These are phyloP conservation scores for Laothoe populi DNA, from an alignment of 2,888 invertebrate genomes.

Conservation along the genomic window DNA sequence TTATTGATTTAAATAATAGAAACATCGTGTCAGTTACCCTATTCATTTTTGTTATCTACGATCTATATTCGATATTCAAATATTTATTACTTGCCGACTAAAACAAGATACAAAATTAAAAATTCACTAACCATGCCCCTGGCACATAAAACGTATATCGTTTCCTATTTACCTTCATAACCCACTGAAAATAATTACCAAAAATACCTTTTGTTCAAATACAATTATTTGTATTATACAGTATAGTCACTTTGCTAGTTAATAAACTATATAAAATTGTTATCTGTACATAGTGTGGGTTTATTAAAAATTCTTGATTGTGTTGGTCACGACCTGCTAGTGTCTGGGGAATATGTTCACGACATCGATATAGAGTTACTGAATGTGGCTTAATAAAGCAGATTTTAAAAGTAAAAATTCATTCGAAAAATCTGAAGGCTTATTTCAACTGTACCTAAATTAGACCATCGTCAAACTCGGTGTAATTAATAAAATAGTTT, in stretches of 20 bases:
- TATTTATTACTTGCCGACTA: no score
- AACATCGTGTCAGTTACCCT: no score
- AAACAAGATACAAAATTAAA: no score
- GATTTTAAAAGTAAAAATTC: no score
- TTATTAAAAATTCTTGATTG: constrained; percentile 22
- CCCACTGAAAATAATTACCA: background rate
- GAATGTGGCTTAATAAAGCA: background rate
- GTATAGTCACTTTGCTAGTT: background rate
- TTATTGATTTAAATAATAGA: no score
- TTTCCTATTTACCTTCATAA: background rate
- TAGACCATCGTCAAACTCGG: no score
- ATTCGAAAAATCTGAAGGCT: no score
- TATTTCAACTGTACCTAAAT: no score
- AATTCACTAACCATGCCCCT: background rate
- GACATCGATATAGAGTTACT: background rate
- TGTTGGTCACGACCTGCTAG: background rate
- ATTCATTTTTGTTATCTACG: no score
- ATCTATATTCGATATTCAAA: no score
- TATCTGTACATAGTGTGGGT: background rate
- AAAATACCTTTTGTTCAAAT: background rate
- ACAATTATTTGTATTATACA: background rate
- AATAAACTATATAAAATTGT: no score
- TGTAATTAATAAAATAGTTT: no score
- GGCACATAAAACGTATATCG: background rate
- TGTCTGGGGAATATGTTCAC: background rate